Base-by-base conservation (phyloP, 2,888 invertebrate genomes). In the Acanthacorydalis orientalis region DNA sequence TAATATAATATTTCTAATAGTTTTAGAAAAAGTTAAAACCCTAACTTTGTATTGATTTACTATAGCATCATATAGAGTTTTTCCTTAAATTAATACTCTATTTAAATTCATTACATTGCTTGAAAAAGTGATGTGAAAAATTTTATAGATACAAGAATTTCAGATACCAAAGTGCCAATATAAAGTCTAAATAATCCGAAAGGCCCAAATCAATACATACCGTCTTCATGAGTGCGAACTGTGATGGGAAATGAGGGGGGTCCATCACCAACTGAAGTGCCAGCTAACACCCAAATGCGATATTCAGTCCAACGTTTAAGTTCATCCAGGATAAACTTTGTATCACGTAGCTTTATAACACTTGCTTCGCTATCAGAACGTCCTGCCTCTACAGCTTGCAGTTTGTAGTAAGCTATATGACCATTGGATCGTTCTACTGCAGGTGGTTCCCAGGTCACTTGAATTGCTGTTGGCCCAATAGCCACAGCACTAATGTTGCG, bases 181-280 rank as follows among this genome's bases (percentile, higher is more conserved):
- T 23, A 4, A 23, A 23, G 23, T 23, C 23, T 23, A 23, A 23
- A 23, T 23, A 23, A 23, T 23, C 23, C 23, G 23, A 23, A 23
- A 23, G 23, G 2, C 23, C 23, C 23, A 23, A 61, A 64, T 37
- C 14, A 47, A 60, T 57, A 86, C 93, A 83, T 93, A 97, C 97
- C 96, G 82, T 93, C 95, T 84, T 96, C 96, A 65, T 89, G 88
- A 56, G 96, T 96, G 74, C 85, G 84, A 60, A 92, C 84, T 61
- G 82, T 80, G 74, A 93, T 83, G 53, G 91, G 90, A 69, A 83
- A 84, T 57, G 92, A 92, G 60, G 83, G 79, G 53, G 88, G 96
- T 53, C 97, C 96, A 69, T 93, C 92, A 62, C 97, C 97, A 57
- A 95, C 90, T 60, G 83, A 83, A 59, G 96, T 97, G 62, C 92